Conservation (phyloP, 1,140 invertebrate genomes). For the Macrobrachium nipponense region DNA sequence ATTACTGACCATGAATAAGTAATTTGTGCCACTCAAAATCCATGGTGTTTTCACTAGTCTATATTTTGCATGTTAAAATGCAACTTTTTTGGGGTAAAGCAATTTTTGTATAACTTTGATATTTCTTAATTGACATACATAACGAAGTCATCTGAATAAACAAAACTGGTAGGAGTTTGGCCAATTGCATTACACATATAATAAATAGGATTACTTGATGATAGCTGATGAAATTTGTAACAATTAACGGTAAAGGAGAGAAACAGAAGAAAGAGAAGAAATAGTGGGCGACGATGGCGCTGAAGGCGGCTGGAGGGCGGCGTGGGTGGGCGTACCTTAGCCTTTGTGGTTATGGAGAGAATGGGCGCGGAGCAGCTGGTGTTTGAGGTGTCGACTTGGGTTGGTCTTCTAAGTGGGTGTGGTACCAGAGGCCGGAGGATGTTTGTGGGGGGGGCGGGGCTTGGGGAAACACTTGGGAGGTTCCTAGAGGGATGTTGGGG, state of each 20-base stretch:
- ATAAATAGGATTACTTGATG: too few species aligned
- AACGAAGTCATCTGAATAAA: too few species aligned
- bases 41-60: too few species aligned
- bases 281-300: not conserved
- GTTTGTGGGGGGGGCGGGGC: constrained; percentile 49
- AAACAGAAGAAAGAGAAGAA: constrained; percentile 7
- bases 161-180: too few species aligned
- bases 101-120: too few species aligned
- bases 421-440: constrained; percentile 51
- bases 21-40: too few species aligned
- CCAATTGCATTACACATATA: too few species aligned
- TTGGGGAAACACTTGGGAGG: constrained; percentile 41
- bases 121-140: too few species aligned
- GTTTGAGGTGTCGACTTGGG: constrained; percentile 40
- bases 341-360: constrained; percentile 48
- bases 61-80: too few species aligned
- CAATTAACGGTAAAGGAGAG: not conserved
- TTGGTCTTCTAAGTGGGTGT: constrained; percentile 48
- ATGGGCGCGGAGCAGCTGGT: constrained; percentile 46
- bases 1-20: too few species aligned
- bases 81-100: too few species aligned
- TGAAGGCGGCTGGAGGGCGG: constrained; percentile 31
- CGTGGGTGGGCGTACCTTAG: constrained; percentile 55
- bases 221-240: not conserved
- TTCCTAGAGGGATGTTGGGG: constrained; percentile 37